phyloP scores from a whole-genome alignment of 2,797 vertebrate species.

The Crax fasciolata region DNA sequence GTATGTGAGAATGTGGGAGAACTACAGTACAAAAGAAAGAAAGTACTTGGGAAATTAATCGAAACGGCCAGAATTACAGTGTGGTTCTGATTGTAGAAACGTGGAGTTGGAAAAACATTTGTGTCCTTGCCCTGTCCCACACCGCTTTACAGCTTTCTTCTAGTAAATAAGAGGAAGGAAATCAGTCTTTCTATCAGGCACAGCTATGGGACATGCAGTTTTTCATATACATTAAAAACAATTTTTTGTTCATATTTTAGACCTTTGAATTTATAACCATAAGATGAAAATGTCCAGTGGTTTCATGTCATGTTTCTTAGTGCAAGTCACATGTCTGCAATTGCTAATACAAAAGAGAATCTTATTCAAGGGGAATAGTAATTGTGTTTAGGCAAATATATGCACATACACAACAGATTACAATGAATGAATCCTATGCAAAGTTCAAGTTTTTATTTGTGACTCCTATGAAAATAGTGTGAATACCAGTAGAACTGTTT shows the following conservation, averaged over 20 bases:
- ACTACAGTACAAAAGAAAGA: background rate
- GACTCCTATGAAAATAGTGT: background rate
- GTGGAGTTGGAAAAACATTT: background rate
- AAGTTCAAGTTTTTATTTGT: background rate
- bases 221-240: background rate
- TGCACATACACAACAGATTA: fast-evolving
- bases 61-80: constrained; percentile 3
- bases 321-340: background rate
- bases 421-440: background rate
- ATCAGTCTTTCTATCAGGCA: background rate
- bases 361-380: background rate
- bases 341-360: background rate
- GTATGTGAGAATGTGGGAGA: background rate
- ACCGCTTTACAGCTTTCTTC: background rate
- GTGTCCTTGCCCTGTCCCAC: background rate
- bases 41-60: background rate
- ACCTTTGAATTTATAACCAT: background rate
- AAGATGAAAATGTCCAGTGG: background rate
- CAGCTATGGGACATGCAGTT: background rate
- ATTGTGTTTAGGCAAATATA: background rate
- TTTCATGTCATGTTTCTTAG: background rate
- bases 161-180: background rate
- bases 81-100: background rate
- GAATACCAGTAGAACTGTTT: background rate
- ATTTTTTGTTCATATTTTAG: background rate